These are phyloP conservation scores for Laupala kohalensis DNA, from an alignment of 1,140 invertebrate species.

Conservation along the genomic window DNA sequence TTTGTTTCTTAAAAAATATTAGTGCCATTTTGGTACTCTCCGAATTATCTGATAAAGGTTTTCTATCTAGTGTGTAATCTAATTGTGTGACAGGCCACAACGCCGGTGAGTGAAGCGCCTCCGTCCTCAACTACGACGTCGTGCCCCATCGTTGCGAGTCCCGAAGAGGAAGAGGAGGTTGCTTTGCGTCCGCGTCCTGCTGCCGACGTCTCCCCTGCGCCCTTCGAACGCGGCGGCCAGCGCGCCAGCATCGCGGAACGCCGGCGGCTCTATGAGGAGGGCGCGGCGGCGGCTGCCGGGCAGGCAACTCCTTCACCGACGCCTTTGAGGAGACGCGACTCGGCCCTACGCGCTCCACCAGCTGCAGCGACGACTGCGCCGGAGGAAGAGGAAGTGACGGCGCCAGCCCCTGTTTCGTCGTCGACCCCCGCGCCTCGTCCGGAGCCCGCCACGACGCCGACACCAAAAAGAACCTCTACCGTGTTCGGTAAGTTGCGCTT, in stretches of 20 bases:
- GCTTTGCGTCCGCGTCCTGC: constrained; percentile 19
- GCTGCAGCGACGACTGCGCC: not conserved
- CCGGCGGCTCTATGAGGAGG: constrained; percentile 57
- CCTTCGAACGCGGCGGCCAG: constrained; percentile 40
- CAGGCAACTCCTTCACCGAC: constrained; percentile 45
- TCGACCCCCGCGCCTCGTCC: constrained; percentile 21
- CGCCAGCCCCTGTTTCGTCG: constrained; percentile 16
- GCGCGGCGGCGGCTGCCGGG: constrained; percentile 32
- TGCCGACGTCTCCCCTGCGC: constrained; percentile 29
- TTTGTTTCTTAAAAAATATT: no score
- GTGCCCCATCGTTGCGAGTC: no score
- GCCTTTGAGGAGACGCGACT: constrained; percentile 46
- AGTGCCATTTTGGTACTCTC: no score
- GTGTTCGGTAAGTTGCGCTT: constrained; percentile 58
- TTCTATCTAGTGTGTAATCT: no score
- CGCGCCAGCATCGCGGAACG: constrained; percentile 63
- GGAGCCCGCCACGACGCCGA: constrained; percentile 32
- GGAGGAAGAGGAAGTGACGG: constrained; percentile 22
- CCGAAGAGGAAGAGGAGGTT: not conserved
- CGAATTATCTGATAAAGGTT: no score
- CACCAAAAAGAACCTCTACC: constrained; percentile 67
- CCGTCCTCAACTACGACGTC: no score
- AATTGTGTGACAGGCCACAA: no score
- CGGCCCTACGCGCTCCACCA: constrained; percentile 33
- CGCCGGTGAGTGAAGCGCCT: not conserved